Conservation (phyloP, 2,888 invertebrate genomes). For the Ichneumoninae sp. region DNA sequence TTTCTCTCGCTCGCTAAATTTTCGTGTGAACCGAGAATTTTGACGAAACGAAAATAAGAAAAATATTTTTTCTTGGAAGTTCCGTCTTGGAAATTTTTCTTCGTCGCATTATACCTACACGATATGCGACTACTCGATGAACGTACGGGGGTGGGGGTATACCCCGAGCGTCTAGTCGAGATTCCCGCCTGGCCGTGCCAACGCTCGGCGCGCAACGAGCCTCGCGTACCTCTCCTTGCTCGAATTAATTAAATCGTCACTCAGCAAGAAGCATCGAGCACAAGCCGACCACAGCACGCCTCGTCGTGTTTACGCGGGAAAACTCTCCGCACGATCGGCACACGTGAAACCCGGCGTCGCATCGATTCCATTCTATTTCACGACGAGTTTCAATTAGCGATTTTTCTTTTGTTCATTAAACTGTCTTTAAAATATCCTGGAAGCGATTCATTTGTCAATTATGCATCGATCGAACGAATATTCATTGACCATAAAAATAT, state of each 20-base stretch:
- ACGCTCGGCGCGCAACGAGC: conserved; percentile 49
- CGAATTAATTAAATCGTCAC: conserved; percentile 63
- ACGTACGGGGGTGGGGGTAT: neutral
- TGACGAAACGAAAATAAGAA: neutral
- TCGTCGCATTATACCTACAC: conserved; percentile 16
- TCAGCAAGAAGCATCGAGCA: conserved; percentile 34
- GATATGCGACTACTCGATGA: neutral
- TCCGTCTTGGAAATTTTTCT: conserved; percentile 8
- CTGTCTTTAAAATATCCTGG: neutral
- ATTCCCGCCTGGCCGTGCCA: conserved; percentile 35
- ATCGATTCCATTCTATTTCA: neutral
- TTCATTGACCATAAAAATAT: neutral
- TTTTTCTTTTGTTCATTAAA: neutral
- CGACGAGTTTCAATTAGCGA: neutral
- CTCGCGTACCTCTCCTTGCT: conserved; percentile 43
- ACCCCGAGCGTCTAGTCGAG: conserved; percentile 14
- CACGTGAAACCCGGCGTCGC: conserved; percentile 16
- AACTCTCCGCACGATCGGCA: conserved; percentile 36
- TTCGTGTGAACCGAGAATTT: neutral
- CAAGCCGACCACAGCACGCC: conserved; percentile 3
- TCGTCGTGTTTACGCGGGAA: conserved; percentile 53
- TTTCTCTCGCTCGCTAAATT: conserved; percentile 31
- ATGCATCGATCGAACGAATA: neutral
- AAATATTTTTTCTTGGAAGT: neutral
- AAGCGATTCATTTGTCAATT: conserved; percentile 17